A percentile compares a stretch with the other conserved stretches of the same genome.
Evolutionary conservation across 2,888 invertebrate species (phyloP).

Genomic region (Enchytraeus crypticus): DNA sequence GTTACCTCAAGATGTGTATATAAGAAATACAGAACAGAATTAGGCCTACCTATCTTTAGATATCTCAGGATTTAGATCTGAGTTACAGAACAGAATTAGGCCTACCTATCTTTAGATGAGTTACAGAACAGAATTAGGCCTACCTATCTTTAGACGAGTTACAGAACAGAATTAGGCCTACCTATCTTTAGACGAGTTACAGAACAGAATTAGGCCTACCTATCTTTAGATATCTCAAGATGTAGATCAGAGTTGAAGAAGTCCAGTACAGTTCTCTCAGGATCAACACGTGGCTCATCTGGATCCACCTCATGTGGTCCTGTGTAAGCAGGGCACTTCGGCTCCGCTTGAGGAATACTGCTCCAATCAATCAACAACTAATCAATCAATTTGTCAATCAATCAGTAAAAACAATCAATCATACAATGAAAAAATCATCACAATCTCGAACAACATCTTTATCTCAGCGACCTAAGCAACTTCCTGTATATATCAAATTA

Average conservation of each 20-base stretch:
- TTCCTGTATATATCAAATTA: no score
- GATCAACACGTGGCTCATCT: slow-evolving; percentile 18
- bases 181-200: no score
- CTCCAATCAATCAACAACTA: neutral
- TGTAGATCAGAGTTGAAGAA: slow-evolving; percentile 44
- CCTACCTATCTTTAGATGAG: no score
- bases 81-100: slow-evolving; percentile 44
- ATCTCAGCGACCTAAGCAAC: no score
- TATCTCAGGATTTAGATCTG: slow-evolving; percentile 40
- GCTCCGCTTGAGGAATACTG: neutral
- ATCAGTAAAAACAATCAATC: neutral
- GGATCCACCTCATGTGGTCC: slow-evolving; percentile 15
- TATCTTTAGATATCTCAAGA: slow-evolving; percentile 38
- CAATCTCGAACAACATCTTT: no score
- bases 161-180: no score
- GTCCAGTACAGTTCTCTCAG: slow-evolving; percentile 30
- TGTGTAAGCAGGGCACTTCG: neutral
- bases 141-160: no score
- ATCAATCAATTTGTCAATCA: neutral
- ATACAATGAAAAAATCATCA: neutral
- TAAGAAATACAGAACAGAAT: no score
- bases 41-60: slow-evolving; percentile 42
- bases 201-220: no score
- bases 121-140: no score
- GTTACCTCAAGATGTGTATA: no score